Percentiles rank a stretch among this genome's conserved stretches.
phyloP scores from a whole-genome alignment of 2,797 vertebrate genomes.

The Intellagama lesueurii region DNA sequence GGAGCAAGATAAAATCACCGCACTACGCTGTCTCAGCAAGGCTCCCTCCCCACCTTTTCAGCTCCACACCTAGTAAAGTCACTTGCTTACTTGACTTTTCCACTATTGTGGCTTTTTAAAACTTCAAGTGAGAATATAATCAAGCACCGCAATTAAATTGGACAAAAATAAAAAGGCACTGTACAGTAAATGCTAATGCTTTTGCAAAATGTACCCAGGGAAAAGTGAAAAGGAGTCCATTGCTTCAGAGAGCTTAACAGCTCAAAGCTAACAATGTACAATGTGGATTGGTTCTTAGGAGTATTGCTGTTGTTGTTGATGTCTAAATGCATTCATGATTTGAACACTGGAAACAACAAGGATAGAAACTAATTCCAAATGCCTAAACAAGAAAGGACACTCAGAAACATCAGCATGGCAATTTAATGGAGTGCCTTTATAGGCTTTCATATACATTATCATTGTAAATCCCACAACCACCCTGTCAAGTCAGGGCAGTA shows the following conservation, averaged over 20 bases:
- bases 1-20: too few species aligned
- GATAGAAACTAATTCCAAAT: not conserved
- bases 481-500: not conserved
- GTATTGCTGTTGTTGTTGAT: too few species aligned
- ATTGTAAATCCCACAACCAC: not conserved
- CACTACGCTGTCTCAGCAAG: not conserved
- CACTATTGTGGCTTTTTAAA: not conserved
- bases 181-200: not conserved
- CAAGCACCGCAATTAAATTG: not conserved
- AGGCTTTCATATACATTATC: not conserved
- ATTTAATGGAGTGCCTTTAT: not conserved
- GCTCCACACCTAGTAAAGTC: not conserved
- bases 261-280: not conserved
- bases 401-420: not conserved
- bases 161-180: not conserved
- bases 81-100: slow-evolving; percentile 24
- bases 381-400: not conserved
- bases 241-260: slow-evolving; percentile 1
- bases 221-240: not conserved
- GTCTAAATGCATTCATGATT: not conserved
- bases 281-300: not conserved
- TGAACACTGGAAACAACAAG: too few species aligned
- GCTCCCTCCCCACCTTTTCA: not conserved
- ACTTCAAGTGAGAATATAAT: slow-evolving; percentile 16
- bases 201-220: not conserved